These are phyloP conservation scores for Rotaria magnacalcarata DNA, from an alignment of 2,888 invertebrate genomes.

Conservation along the genomic window DNA sequence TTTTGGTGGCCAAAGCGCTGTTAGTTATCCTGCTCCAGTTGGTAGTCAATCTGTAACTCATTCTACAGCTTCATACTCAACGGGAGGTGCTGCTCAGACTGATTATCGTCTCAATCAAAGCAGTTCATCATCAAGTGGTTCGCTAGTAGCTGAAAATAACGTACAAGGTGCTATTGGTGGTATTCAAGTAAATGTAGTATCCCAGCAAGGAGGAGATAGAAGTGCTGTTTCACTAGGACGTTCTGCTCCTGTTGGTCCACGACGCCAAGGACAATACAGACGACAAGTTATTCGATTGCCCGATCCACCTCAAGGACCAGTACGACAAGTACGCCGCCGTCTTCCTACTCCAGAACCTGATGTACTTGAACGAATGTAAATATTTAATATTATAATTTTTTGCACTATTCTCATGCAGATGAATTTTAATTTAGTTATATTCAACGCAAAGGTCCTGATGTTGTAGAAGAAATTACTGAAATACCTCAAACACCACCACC, in stretches of 20 bases:
- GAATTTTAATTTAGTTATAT: not conserved
- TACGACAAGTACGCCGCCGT: not conserved
- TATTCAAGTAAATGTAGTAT: too few relatives aligned
- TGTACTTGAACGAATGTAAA: constrained; percentile 1
- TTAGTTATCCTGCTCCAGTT: too few relatives aligned
- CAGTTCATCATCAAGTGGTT: too few relatives aligned
- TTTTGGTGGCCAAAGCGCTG: not conserved
- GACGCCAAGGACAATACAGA: not conserved
- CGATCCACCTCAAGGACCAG: not conserved
- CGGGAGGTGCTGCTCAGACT: too few relatives aligned
- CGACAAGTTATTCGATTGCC: constrained; percentile 20
- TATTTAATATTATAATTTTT: not conserved
- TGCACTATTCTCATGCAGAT: not conserved
- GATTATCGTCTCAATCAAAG: too few relatives aligned
- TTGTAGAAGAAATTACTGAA: constrained; percentile 20
- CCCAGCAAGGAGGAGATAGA: too few relatives aligned
- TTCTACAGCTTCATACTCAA: too few relatives aligned
- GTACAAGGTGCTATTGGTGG: too few relatives aligned
- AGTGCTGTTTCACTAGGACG: too few relatives aligned
- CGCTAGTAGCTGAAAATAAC: too few relatives aligned
- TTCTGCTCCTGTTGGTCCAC: not conserved
- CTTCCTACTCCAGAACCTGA: constrained; percentile 30
- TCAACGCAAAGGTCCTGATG: not conserved
- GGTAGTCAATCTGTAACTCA: not conserved
- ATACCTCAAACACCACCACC: constrained; percentile 27